These are phyloP conservation scores for Atethmia centrago DNA, from an alignment of 2,888 invertebrate species.

Conservation along the genomic window DNA sequence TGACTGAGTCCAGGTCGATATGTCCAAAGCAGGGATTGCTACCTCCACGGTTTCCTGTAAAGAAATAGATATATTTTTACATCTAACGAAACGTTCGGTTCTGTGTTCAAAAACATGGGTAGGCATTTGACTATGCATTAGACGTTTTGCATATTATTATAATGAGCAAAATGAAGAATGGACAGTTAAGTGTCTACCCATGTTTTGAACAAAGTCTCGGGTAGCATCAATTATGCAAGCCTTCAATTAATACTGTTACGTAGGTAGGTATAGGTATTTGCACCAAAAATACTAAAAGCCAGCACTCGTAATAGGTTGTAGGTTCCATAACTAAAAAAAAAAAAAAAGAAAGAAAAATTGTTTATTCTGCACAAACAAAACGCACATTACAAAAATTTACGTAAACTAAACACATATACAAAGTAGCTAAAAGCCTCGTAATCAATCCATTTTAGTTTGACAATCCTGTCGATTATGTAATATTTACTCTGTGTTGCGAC, in stretches of 20 bases:
- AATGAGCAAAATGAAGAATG: too few relatives aligned
- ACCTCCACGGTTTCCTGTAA: conserved; percentile 70
- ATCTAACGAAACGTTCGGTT: neutral
- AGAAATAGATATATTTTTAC: neutral
- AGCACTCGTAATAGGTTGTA: neutral
- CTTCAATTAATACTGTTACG: neutral
- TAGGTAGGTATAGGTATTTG: neutral
- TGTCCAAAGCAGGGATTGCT: conserved; percentile 66
- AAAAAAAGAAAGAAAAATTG: too few relatives aligned
- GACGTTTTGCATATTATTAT: neutral
- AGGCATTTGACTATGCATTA: too few relatives aligned
- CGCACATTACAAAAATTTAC: too few relatives aligned
- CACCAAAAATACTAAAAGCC: neutral
- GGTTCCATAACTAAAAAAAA: too few relatives aligned
- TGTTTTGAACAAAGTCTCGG: neutral
- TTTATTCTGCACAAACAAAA: too few relatives aligned
- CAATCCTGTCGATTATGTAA: too few relatives aligned
- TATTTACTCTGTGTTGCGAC: too few relatives aligned
- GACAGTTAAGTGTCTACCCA: too few relatives aligned
- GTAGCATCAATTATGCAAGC: neutral
- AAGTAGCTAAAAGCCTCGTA: too few relatives aligned
- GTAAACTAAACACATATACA: too few relatives aligned
- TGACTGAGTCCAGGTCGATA: conserved; percentile 62
- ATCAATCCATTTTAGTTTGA: too few relatives aligned
- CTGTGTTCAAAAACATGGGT: neutral